A percentile compares a stretch with the other conserved stretches of the same genome.
These are phyloP conservation scores for Cariama cristata DNA, from an alignment of 2,113 vertebrate genomes.

Conservation along the genomic window DNA sequence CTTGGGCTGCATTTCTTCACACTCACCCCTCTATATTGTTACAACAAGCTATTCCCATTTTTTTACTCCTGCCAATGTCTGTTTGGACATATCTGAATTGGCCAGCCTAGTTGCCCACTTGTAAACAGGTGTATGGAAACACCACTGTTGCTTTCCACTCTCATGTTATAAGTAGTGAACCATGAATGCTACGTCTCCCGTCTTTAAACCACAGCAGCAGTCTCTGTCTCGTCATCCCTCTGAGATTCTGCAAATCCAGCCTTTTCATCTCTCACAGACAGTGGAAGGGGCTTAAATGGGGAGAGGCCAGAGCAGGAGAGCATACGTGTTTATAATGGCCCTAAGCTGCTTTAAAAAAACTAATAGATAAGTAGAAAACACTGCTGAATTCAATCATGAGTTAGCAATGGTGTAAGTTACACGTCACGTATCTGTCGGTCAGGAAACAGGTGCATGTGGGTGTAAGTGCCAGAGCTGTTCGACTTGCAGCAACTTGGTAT, in stretches of 20 bases:
- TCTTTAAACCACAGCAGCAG: fast-evolving
- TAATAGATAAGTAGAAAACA: background rate
- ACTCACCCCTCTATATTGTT: background rate
- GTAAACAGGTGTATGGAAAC: background rate
- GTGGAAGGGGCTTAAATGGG: background rate
- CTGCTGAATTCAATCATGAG: background rate
- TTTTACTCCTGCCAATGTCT: background rate
- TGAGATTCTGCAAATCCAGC: background rate
- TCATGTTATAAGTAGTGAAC: fast-evolving
- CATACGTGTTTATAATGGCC: background rate
- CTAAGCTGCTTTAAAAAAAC: background rate
- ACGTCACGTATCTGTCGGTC: background rate
- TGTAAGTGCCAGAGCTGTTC: conserved; percentile 44
- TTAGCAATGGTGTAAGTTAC: background rate
- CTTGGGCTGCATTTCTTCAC: background rate
- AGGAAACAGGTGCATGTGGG: conserved; percentile 39
- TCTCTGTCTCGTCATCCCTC: background rate
- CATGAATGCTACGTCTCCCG: fast-evolving
- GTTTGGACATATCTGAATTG: background rate
- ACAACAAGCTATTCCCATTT: background rate
- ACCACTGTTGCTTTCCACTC: background rate
- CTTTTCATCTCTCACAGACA: fast-evolving
- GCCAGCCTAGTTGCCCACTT: background rate
- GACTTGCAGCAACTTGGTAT: conserved; percentile 5
- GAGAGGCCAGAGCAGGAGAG: background rate